phyloP scores from a whole-genome alignment of 2,797 vertebrate species.

The Otus scops region DNA sequence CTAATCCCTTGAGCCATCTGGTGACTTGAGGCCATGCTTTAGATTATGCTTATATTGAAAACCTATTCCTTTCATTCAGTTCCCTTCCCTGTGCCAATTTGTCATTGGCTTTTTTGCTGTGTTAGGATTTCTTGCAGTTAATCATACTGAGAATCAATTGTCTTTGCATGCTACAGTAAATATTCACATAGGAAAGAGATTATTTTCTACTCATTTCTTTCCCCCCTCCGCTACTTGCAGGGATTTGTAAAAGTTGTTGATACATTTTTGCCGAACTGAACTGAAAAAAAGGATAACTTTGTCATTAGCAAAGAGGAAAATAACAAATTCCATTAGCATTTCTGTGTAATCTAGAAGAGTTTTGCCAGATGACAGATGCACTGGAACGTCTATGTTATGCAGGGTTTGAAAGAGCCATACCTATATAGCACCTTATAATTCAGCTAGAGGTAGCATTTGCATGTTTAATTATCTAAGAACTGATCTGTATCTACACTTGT shows the following conservation, averaged over 20 bases:
- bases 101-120: slow-evolving; percentile 18
- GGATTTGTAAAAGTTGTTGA: neutral
- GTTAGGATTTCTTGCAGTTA: slow-evolving; percentile 20
- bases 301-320: neutral
- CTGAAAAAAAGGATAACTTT: neutral
- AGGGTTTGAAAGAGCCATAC: neutral
- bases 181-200: neutral
- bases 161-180: slow-evolving; percentile 12
- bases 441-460: neutral
- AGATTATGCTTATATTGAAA: slow-evolving; percentile 36
- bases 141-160: neutral
- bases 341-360: neutral
- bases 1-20: slow-evolving; percentile 67
- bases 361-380: neutral
- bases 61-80: slow-evolving; percentile 49
- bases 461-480: neutral
- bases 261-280: neutral
- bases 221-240: neutral
- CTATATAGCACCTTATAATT: neutral
- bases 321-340: neutral
- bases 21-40: slow-evolving; percentile 38
- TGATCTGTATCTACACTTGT: neutral
- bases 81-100: slow-evolving; percentile 17
- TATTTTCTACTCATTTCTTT: slow-evolving; percentile 13
- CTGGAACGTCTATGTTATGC: neutral